A percentile compares a stretch with the other conserved stretches of the same genome.
Conservation (phyloP, 2,888 invertebrate species). For the Onthophagus sagittarius region DNA sequence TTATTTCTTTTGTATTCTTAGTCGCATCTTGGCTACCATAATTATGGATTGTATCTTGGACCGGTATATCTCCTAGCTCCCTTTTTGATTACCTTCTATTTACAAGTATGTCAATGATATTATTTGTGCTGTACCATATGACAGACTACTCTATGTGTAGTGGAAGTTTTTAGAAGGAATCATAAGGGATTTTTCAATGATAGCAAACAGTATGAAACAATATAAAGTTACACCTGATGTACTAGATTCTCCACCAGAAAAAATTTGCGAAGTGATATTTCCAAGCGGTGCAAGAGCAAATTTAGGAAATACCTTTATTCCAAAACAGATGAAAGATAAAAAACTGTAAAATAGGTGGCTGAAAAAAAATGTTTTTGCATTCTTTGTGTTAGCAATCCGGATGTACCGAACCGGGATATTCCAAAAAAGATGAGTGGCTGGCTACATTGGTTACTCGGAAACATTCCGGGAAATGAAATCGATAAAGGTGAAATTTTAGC, state of each 20-base stretch:
- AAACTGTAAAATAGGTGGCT: conserved; percentile 52
- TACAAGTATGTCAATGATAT: too few species aligned
- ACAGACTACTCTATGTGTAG: too few species aligned
- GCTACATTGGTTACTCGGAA: conserved; percentile 88
- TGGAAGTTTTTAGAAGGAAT: too few species aligned
- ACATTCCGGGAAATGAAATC: conserved; percentile 73
- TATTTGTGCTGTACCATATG: too few species aligned
- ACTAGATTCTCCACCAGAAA: conserved; percentile 57
- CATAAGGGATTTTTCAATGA: conserved; percentile 31
- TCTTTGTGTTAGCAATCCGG: conserved; percentile 72
- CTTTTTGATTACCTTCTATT: too few species aligned
- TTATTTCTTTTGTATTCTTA: too few species aligned
- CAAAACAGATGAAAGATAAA: conserved; percentile 66
- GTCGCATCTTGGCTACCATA: too few species aligned
- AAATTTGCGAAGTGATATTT: conserved; percentile 38
- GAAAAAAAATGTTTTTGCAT: conserved; percentile 52
- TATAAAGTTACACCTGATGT: conserved; percentile 68
- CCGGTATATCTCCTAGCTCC: too few species aligned
- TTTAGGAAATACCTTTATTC: conserved; percentile 66
- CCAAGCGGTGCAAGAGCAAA: conserved; percentile 45
- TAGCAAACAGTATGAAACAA: conserved; percentile 38
- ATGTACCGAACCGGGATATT: conserved; percentile 80
- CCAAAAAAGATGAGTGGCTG: conserved; percentile 82
- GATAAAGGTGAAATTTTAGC: conserved; percentile 68
- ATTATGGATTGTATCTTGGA: too few species aligned